Evolutionary conservation across 2,113 vertebrate species (phyloP).

Genomic region (Manacus vitellinus): DNA sequence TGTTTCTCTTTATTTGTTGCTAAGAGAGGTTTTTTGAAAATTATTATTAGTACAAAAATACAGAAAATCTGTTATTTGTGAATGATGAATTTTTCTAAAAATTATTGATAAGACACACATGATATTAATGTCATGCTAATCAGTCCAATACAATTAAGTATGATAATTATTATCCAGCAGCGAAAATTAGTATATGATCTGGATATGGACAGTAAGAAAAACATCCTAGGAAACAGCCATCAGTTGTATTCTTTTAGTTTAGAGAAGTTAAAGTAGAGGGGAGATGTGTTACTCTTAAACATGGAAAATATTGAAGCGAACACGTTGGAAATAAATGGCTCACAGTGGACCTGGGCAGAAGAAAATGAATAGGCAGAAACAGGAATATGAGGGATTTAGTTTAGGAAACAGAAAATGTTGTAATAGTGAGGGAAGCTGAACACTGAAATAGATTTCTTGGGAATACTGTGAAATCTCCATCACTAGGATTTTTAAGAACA

Average conservation of each 20-base stretch:
- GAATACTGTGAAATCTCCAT: neutral
- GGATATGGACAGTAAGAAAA: neutral
- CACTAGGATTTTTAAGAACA: neutral
- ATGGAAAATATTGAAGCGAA: neutral
- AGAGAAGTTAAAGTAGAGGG: neutral
- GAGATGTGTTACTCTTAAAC: neutral
- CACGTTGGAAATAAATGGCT: neutral
- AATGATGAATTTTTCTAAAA: neutral
- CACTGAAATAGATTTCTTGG: neutral
- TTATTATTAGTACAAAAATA: neutral
- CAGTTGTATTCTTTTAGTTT: neutral
- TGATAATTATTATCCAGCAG: neutral
- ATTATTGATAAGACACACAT: neutral
- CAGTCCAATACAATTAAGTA: neutral
- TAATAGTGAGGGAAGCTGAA: neutral
- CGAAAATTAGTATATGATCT: neutral
- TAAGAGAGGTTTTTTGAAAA: neutral
- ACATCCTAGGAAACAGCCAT: neutral
- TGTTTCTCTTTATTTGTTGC: neutral
- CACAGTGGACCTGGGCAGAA: neutral
- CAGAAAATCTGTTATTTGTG: neutral
- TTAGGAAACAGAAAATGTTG: neutral
- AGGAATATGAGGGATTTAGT: neutral
- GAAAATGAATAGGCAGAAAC: neutral
- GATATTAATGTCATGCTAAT: neutral